A percentile compares a stretch with the other conserved stretches of the same genome.
phyloP scores from a whole-genome alignment of 2,113 vertebrate species.

The Thinocorus orbignyianus region DNA sequence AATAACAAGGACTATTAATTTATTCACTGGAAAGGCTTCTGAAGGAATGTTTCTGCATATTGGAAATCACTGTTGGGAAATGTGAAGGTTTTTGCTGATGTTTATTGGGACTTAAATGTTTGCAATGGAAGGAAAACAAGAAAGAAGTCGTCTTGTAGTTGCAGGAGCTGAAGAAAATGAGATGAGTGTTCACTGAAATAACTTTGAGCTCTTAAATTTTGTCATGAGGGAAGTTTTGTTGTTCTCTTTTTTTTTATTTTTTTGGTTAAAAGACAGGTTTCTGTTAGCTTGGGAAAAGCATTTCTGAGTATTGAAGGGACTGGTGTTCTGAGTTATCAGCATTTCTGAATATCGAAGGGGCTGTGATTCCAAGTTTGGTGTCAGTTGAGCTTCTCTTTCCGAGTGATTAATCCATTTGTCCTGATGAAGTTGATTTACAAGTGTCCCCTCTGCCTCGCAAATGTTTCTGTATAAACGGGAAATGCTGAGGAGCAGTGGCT shows the following conservation, averaged over 20 bases:
- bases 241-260: not conserved
- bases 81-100: not conserved
- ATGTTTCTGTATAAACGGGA: not conserved
- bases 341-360: not conserved
- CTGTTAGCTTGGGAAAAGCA: not conserved
- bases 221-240: not conserved
- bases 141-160: not conserved
- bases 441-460: no score
- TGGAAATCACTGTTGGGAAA: not conserved
- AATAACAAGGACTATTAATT: not conserved
- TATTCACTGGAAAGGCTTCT: not conserved
- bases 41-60: not conserved
- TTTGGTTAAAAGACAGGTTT: not conserved
- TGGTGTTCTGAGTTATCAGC: no score
- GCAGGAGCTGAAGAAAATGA: not conserved
- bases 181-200: not conserved
- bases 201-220: not conserved
- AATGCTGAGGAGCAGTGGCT: not conserved
- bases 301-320: not conserved
- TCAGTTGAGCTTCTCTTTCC: not conserved
- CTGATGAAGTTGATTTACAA: not conserved
- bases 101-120: not conserved
- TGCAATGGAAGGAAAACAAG: not conserved
- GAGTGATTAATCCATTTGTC: not conserved
- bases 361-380: accelerated